Conservation (phyloP, 2,113 vertebrate genomes). For the Scophthalmus maximus region DNA sequence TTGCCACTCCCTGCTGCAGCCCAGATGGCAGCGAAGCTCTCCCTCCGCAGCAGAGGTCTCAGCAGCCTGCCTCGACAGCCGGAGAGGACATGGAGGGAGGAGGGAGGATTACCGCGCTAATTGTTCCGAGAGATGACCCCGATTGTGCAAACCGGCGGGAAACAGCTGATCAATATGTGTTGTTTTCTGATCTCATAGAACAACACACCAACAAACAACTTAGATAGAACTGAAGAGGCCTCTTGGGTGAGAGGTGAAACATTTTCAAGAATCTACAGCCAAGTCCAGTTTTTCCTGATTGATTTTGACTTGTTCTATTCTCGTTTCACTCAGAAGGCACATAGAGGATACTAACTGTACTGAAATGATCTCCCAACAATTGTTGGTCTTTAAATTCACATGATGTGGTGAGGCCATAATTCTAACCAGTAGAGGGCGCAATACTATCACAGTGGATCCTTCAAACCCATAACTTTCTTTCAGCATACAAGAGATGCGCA, state of each 20-base stretch:
- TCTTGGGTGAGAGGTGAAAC: too few species aligned
- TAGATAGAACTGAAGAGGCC: too few species aligned
- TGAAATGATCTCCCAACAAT: not conserved
- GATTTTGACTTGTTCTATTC: too few species aligned
- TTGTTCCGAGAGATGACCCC: conserved; percentile 31
- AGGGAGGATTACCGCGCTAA: conserved; percentile 50
- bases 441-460: conserved; percentile 29
- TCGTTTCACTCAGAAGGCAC: not conserved
- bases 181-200: not conserved
- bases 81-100: conserved; percentile 50
- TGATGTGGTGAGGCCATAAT: conserved; percentile 4
- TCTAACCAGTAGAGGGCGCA: conserved; percentile 64
- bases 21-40: conserved; percentile 71
- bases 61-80: conserved; percentile 64
- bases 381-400: conserved; percentile 1
- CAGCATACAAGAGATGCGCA: not conserved
- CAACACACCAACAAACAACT: not conserved
- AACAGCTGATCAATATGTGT: conserved; percentile 36
- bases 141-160: conserved; percentile 39
- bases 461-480: not conserved
- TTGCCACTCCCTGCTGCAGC: conserved; percentile 60
- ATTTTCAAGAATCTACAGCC: too few species aligned
- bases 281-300: too few species aligned
- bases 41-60: conserved; percentile 51
- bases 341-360: not conserved